These are phyloP conservation scores for Oxyscelio sp. DNA, from an alignment of 2,888 invertebrate genomes.

Conservation along the genomic window DNA sequence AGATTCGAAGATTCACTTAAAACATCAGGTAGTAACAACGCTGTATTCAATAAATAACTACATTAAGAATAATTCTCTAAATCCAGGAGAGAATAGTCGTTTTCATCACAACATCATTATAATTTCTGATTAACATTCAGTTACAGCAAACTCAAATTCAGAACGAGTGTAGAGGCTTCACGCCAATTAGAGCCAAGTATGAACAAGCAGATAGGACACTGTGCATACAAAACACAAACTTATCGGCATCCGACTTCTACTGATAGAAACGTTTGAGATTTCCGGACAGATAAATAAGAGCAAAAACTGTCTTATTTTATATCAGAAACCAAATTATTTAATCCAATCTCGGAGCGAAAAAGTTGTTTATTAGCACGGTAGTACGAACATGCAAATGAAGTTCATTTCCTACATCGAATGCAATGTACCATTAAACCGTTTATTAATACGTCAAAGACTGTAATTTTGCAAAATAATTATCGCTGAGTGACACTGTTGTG, in stretches of 20 bases:
- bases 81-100: constrained; percentile 26
- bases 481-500: not conserved
- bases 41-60: not conserved
- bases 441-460: not conserved
- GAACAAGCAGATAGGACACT: constrained; percentile 57
- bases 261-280: constrained; percentile 49
- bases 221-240: constrained; percentile 57
- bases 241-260: constrained; percentile 46
- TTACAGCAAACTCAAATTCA: constrained; percentile 54
- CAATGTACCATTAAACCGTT: constrained; percentile 2
- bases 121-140: constrained; percentile 60
- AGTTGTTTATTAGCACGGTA: too few species aligned
- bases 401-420: constrained; percentile 3
- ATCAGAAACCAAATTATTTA: constrained; percentile 14
- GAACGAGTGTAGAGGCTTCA: constrained; percentile 50
- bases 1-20: not conserved
- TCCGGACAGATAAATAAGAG: constrained; percentile 45
- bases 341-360: constrained; percentile 13
- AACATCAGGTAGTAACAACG: not conserved
- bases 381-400: too few species aligned
- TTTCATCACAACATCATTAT: constrained; percentile 47
- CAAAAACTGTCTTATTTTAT: constrained; percentile 51
- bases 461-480: constrained; percentile 28
- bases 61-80: not conserved
- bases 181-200: constrained; percentile 63